These are phyloP conservation scores for Anseranas semipalmata DNA, from an alignment of 2,113 vertebrate species.

Conservation along the genomic window DNA sequence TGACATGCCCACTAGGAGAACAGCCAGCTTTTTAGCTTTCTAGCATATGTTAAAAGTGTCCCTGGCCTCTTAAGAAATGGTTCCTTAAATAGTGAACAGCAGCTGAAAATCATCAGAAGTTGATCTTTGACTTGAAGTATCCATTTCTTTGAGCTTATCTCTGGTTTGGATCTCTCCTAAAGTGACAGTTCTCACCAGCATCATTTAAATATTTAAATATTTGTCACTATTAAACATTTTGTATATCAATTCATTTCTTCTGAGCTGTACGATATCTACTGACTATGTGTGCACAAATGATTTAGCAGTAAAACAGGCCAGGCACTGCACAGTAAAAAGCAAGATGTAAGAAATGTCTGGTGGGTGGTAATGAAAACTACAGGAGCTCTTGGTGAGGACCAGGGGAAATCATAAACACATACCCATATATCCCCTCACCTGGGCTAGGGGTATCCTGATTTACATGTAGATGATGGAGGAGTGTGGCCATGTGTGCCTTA, in stretches of 20 bases:
- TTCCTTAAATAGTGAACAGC: background rate
- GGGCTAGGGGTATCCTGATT: background rate
- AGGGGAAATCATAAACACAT: background rate
- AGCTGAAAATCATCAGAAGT: background rate
- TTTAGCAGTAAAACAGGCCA: background rate
- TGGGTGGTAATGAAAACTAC: background rate
- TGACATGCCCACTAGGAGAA: slow-evolving; percentile 34
- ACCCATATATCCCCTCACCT: background rate
- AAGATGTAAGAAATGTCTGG: background rate
- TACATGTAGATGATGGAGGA: background rate
- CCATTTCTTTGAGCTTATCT: background rate
- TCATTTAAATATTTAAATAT: background rate
- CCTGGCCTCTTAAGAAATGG: background rate
- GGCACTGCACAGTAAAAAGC: background rate
- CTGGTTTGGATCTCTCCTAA: background rate
- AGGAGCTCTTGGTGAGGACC: background rate
- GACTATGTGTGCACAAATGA: background rate
- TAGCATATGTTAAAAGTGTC: background rate
- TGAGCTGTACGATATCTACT: background rate
- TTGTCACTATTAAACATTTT: background rate
- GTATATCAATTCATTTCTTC: background rate
- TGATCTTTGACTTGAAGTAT: slow-evolving; percentile 1
- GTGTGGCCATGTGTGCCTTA: background rate
- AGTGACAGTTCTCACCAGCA: background rate
- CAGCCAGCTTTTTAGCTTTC: background rate